Conservation (phyloP, 2,888 invertebrate genomes). For the Clanis bilineata region DNA sequence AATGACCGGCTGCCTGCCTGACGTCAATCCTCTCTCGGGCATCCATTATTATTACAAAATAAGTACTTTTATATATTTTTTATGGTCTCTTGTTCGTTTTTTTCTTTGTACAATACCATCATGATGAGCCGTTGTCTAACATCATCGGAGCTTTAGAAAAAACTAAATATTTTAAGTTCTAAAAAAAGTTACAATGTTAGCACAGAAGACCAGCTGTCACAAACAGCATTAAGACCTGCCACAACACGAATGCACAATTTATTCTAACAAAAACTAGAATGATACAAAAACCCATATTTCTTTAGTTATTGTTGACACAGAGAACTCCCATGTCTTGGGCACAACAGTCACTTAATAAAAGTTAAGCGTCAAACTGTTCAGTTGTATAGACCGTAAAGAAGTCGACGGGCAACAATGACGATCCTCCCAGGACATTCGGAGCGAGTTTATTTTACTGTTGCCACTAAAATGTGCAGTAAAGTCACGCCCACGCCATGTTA, state of each 20-base stretch:
- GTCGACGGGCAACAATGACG: conserved; percentile 62
- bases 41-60: too few relatives aligned
- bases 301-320: conserved; percentile 30
- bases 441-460: conserved; percentile 71
- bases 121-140: neutral
- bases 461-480: conserved; percentile 73
- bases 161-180: neutral
- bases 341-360: conserved; percentile 54
- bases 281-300: neutral
- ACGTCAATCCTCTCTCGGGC: too few relatives aligned
- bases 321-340: conserved; percentile 32
- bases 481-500: conserved; percentile 74
- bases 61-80: too few relatives aligned
- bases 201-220: neutral
- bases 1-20: too few relatives aligned
- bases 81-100: too few relatives aligned
- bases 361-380: conserved; percentile 60
- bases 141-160: neutral
- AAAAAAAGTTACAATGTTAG: neutral
- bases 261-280: conserved; percentile 5
- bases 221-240: neutral
- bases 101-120: too few relatives aligned
- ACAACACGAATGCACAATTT: conserved; percentile 4
- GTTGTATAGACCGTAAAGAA: conserved; percentile 62
- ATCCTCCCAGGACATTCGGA: conserved; percentile 62